Base-by-base conservation (phyloP, 2,888 invertebrate genomes). In the Nomada ruficornis region DNA sequence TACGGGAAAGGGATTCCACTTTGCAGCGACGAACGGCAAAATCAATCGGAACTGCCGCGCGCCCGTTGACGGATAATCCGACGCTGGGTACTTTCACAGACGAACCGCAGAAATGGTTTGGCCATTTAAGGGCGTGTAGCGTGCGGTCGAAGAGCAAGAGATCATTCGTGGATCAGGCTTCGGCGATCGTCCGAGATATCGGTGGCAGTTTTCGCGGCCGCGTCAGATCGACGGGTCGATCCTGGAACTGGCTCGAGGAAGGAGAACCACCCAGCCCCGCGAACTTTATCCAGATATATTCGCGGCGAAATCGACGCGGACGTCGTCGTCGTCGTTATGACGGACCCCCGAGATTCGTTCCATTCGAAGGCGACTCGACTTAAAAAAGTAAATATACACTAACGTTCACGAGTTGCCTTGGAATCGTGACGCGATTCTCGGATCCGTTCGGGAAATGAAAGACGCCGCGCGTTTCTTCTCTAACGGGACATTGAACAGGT, bases 11-110 rank as follows among this genome's bases (percentile, higher is more conserved):
- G 74, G 62, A 72, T 83, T 69, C 57, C 60, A 44, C 59, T 64
- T 75, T 60, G 55, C 71, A 59, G 44, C 67, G 68, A 36, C 52
- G 50, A 70, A 69, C 75, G 54, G n/a, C n/a, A n/a, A 77, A 83
- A 72, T 69, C 64, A 63, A 80, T 75, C 71, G 50, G 74, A 81
- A 71, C 71, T 23, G 54, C 10, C 29, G 77, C 18, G 63, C 64
- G 36, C 83, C 86, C 79, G 82, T 88, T 85, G 80, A 88, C 88
- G 88, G 89, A 89, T 89, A 88, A 90, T 89, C 88, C 87, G 87
- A 86, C 84, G 73, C 81, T 11, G 87, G 86, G 80, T 85, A 55
- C 57, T 64, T 77, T 63, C 71, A 83, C 81, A 76, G 83, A 82
- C 84, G 82, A 69, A 84, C 84, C 82, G 80, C 83, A 82, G 11